These are phyloP conservation scores for Perca fluviatilis DNA, from an alignment of 2,113 vertebrate species.

Conservation along the genomic window DNA sequence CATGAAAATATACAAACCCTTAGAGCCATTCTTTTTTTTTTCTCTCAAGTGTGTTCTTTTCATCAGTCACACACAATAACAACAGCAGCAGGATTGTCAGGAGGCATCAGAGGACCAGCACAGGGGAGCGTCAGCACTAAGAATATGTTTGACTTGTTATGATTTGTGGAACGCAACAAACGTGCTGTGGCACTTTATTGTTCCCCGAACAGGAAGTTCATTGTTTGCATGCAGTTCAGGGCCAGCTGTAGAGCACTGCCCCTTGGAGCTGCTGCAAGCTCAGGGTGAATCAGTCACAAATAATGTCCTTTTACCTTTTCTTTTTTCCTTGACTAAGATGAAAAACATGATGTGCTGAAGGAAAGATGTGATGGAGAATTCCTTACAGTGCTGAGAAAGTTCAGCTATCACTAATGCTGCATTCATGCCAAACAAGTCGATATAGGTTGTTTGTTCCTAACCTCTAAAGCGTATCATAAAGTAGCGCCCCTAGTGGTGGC, in stretches of 20 bases:
- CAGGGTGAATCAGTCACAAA: neutral
- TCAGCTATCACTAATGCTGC: neutral
- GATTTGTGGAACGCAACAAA: neutral
- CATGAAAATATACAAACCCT: constrained; percentile 64
- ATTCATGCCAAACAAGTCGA: too few relatives aligned
- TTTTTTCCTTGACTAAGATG: constrained; percentile 5
- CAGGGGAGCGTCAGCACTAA: constrained; percentile 13
- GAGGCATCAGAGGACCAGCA: neutral
- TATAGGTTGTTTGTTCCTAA: too few relatives aligned
- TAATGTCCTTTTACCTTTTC: constrained; percentile 2
- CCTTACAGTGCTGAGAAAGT: neutral
- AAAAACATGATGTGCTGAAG: neutral
- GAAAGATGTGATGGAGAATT: neutral
- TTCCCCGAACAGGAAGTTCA: constrained; percentile 9
- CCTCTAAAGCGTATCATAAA: too few relatives aligned
- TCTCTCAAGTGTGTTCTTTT: constrained; percentile 43
- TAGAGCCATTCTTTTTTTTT: constrained; percentile 44
- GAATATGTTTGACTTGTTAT: neutral
- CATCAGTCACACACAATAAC: constrained; percentile 42
- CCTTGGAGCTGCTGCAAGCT: constrained; percentile 1
- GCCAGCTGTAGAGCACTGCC: constrained; percentile 4
- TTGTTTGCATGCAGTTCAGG: neutral
- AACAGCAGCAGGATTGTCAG: constrained; percentile 27
- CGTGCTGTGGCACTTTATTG: constrained; percentile 14
- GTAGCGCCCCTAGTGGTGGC: too few relatives aligned